A percentile compares a stretch with the other conserved stretches of the same genome.
Evolutionary conservation across 2,113 vertebrate species (phyloP).

Genomic region (Alligator mississippiensis): DNA sequence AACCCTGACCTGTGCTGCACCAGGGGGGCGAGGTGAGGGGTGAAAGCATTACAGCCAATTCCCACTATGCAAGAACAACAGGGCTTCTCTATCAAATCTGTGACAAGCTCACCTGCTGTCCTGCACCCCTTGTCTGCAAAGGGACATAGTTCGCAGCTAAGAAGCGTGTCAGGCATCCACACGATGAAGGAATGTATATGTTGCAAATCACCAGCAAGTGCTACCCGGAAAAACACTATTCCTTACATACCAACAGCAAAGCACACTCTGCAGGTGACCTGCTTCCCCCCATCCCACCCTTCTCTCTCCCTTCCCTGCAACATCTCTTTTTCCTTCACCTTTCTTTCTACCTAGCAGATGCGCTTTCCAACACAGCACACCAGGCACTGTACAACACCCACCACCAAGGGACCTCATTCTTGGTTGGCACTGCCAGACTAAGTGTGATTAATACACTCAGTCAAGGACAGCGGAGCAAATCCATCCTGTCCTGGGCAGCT

Average conservation of each 20-base stretch:
- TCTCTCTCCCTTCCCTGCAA: too few species aligned
- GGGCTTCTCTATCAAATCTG: not conserved
- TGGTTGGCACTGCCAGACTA: not conserved
- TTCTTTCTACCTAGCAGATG: too few species aligned
- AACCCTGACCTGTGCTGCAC: not conserved
- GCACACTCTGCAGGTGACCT: too few species aligned
- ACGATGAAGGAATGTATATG: accelerated
- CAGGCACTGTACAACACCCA: too few species aligned
- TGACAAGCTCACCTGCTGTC: not conserved
- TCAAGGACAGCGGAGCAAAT: not conserved
- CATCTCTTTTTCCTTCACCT: too few species aligned
- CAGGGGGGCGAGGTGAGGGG: not conserved
- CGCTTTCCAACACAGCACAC: too few species aligned
- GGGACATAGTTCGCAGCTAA: not conserved
- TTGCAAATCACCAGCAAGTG: not conserved
- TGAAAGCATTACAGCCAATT: not conserved
- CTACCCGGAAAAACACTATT: not conserved
- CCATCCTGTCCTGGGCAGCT: not conserved
- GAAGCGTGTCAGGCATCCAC: not conserved
- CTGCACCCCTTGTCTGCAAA: not conserved
- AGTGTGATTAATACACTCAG: not conserved
- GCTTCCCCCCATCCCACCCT: too few species aligned
- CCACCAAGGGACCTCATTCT: too few species aligned
- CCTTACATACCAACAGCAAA: not conserved
- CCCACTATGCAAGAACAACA: not conserved